Percentiles rank a stretch among this genome's conserved stretches.
Evolutionary conservation across 1,140 invertebrate species (phyloP).

Genomic region (Nomia melanderi): DNA sequence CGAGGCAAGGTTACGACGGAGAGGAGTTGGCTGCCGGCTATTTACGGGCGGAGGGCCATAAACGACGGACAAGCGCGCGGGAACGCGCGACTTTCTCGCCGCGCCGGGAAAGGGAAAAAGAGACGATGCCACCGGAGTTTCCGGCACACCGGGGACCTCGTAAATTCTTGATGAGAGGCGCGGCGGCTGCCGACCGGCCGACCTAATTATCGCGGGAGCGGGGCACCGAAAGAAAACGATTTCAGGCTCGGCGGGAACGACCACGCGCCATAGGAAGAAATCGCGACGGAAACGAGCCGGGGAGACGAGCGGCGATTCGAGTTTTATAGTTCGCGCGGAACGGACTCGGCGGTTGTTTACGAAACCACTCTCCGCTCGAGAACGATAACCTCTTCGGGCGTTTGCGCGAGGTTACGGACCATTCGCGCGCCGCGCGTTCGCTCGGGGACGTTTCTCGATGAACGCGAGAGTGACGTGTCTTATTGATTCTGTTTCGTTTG

Average conservation of each 20-base stretch:
- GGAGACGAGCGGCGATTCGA: too few species aligned
- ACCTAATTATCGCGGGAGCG: not conserved
- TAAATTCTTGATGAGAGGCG: not conserved
- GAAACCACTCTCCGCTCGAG: too few species aligned
- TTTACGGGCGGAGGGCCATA: slow-evolving; percentile 43
- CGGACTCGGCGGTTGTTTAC: too few species aligned
- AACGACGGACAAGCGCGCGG: slow-evolving; percentile 33
- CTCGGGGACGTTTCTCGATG: too few species aligned
- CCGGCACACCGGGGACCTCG: not conserved
- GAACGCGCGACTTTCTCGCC: slow-evolving; percentile 25
- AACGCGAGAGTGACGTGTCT: too few species aligned
- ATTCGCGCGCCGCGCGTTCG: too few species aligned
- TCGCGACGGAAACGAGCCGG: too few species aligned
- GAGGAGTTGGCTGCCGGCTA: slow-evolving; percentile 21
- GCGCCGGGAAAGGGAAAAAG: slow-evolving; percentile 8
- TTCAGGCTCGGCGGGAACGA: not conserved
- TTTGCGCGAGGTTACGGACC: too few species aligned
- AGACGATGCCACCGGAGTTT: not conserved
- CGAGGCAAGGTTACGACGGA: slow-evolving; percentile 45
- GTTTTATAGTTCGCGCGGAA: too few species aligned
- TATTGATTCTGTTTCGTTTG: too few species aligned
- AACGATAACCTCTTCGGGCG: too few species aligned
- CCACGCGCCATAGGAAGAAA: too few species aligned
- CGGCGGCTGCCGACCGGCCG: not conserved
- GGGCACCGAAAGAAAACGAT: not conserved